Evolutionary conservation across 2,113 vertebrate species (phyloP).

Genomic region (Xenopus tropicalis): DNA sequence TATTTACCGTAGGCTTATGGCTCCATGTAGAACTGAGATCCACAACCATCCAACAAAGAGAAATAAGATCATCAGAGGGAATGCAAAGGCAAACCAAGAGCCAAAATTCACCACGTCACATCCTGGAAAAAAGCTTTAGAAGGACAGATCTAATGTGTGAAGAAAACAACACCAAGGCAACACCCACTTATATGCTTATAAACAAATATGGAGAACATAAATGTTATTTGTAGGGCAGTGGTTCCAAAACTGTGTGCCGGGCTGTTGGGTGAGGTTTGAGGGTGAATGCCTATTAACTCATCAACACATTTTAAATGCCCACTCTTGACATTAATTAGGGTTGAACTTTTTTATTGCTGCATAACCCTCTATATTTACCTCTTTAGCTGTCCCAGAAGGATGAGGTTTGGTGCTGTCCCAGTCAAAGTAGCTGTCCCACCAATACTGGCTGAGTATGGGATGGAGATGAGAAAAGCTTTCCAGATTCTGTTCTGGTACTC

Average conservation of each 20-base stretch:
- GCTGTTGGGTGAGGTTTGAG: no score
- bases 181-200: no score
- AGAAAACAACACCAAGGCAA: no score
- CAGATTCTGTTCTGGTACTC: constrained; percentile 83
- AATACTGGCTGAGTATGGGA: constrained; percentile 91
- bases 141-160: neutral
- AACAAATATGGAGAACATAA: no score
- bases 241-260: no score
- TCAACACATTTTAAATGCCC: no score
- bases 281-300: no score
- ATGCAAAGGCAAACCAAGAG: constrained; percentile 95
- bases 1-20: constrained; percentile 76
- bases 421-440: constrained; percentile 93
- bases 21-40: constrained; percentile 88
- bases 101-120: constrained; percentile 94
- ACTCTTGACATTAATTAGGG: no score
- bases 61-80: constrained; percentile 91
- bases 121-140: constrained; percentile 83
- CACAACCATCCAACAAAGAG: constrained; percentile 88
- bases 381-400: constrained; percentile 91
- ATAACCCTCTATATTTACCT: constrained; percentile 59
- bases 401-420: constrained; percentile 91
- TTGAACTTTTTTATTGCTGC: no score
- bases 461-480: constrained; percentile 96
- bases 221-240: no score